Evolutionary conservation across 2,113 vertebrate species (phyloP).

Genomic region (Synchiropus splendidus): DNA sequence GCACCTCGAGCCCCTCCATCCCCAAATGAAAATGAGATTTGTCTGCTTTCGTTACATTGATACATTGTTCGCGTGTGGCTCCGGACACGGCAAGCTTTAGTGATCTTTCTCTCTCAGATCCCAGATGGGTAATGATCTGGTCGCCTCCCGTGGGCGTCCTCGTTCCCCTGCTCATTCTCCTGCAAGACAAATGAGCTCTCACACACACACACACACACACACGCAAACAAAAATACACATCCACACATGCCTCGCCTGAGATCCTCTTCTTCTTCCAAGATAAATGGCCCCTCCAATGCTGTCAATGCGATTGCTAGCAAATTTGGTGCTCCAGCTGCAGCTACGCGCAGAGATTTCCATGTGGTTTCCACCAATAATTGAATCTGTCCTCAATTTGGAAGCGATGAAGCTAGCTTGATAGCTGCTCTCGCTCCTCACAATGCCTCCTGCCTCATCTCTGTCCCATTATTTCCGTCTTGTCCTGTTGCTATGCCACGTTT

Average conservation of each 20-base stretch:
- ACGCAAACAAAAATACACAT: slow-evolving; percentile 9
- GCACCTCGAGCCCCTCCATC: slow-evolving; percentile 45
- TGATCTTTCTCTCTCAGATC: slow-evolving; percentile 50
- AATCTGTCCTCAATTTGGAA: slow-evolving; percentile 71
- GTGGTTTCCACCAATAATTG: slow-evolving; percentile 64
- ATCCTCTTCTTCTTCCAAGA: slow-evolving; percentile 54
- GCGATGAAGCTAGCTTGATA: slow-evolving; percentile 54
- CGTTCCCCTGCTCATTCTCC: slow-evolving; percentile 62
- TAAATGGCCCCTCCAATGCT: slow-evolving; percentile 65
- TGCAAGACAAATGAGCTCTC: slow-evolving; percentile 67
- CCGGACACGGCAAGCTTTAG: slow-evolving; percentile 32
- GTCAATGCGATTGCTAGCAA: slow-evolving; percentile 64
- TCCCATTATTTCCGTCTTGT: slow-evolving; percentile 16
- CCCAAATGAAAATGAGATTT: slow-evolving; percentile 74
- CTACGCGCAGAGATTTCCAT: slow-evolving; percentile 63
- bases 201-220: slow-evolving; percentile 9
- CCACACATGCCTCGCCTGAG: slow-evolving; percentile 23
- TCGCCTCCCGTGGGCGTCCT: slow-evolving; percentile 58
- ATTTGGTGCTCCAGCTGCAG: slow-evolving; percentile 68
- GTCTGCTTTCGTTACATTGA: slow-evolving; percentile 71
- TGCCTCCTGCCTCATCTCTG: slow-evolving; percentile 10
- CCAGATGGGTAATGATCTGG: slow-evolving; percentile 70
- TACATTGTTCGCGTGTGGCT: slow-evolving; percentile 30
- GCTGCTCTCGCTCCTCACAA: slow-evolving; percentile 8
- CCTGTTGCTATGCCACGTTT: slow-evolving; percentile 34